Evolutionary conservation across 53 echinoderm and acorn worm genomes (phyloP).

Genomic region (Arbacia lixula): DNA sequence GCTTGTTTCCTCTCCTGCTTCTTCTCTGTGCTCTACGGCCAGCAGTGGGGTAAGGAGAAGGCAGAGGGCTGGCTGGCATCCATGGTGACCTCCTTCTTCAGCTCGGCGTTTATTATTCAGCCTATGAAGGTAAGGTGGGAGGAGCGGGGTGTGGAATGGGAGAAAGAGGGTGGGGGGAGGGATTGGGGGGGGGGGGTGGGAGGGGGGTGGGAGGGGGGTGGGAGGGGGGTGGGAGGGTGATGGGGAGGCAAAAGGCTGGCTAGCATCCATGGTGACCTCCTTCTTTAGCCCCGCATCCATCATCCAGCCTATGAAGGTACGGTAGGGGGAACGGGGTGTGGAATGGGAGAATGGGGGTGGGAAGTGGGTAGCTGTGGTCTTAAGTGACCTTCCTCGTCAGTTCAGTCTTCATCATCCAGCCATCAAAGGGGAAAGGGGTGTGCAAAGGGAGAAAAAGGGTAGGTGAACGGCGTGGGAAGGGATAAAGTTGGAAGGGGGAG

Average conservation of each 20-base stretch:
- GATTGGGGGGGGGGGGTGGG: constrained; percentile 57
- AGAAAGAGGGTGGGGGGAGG: constrained; percentile 52
- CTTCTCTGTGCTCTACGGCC: constrained; percentile 74
- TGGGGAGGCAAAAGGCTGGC: constrained; percentile 61
- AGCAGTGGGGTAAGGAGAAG: constrained; percentile 76
- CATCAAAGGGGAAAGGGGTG: too few relatives aligned
- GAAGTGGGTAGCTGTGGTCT: too few relatives aligned
- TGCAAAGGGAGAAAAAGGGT: too few relatives aligned
- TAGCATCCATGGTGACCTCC: constrained; percentile 64
- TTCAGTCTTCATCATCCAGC: too few relatives aligned
- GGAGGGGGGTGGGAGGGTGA: constrained; percentile 57
- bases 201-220: constrained; percentile 56
- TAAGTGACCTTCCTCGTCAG: too few relatives aligned
- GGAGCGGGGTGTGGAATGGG: too few relatives aligned
- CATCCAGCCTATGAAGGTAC: constrained; percentile 66
- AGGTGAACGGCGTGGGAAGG: too few relatives aligned
- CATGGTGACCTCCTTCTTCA: constrained; percentile 77
- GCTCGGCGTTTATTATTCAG: constrained; percentile 77
- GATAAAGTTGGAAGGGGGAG: too few relatives aligned
- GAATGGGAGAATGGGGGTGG: too few relatives aligned
- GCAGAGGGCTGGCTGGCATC: constrained; percentile 70
- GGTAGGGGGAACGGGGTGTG: too few relatives aligned
- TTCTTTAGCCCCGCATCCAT: constrained; percentile 65
- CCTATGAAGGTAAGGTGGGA: constrained; percentile 71
- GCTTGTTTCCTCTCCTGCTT: constrained; percentile 67